Evolutionary conservation across 2,888 invertebrate species (phyloP), one percentile per base, ranked within the genome.

Genomic region (Macrosiphum euphorbiae): DNA sequence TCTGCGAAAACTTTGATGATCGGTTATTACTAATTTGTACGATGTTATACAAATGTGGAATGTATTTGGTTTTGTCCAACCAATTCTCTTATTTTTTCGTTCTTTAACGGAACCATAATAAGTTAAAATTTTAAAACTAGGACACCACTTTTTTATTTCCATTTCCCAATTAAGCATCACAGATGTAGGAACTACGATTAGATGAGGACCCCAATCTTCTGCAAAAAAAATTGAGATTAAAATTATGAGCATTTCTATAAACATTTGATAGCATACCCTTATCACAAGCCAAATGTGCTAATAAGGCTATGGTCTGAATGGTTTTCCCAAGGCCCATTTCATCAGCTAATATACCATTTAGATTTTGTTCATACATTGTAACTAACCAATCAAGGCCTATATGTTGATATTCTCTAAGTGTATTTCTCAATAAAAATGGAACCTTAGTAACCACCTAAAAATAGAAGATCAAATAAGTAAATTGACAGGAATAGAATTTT

Each of bases 101-200:
- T 99, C 99, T 96, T 99, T 99, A 95, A 98, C 98, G 58, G 98
- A 97, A 88, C 99, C 99, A 96, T 99, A 99, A 96, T 99, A 99
- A 1, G 99, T 99, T 95, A 99, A 97, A 95, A 99, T 98, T 97
- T 99, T 99, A 96, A 99, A 99, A 92, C 98, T 99, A 0, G 99
- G 99, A 96, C 99, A 99, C 99, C 99, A 99, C 96, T 99, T 99
- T 96, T 99, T 99, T 95, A 99, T 98, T 96, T 99, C 99, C 98
- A 99, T 99, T 96, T 99, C 99, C 99, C 99, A 99, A 96, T 99
- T 99, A 94, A 99, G 97, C 98, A 99, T 99, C 91, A 99, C 99
- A 95, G 99, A 99, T 35, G 99, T 99, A 94, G 99, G 99, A 95
- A 99, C 99, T 95, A 99, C 98, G 95, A 99, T 99, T 50, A 99